These are phyloP conservation scores for Centroberyx gerrardi DNA, from an alignment of 2,797 vertebrate genomes.

Conservation along the genomic window DNA sequence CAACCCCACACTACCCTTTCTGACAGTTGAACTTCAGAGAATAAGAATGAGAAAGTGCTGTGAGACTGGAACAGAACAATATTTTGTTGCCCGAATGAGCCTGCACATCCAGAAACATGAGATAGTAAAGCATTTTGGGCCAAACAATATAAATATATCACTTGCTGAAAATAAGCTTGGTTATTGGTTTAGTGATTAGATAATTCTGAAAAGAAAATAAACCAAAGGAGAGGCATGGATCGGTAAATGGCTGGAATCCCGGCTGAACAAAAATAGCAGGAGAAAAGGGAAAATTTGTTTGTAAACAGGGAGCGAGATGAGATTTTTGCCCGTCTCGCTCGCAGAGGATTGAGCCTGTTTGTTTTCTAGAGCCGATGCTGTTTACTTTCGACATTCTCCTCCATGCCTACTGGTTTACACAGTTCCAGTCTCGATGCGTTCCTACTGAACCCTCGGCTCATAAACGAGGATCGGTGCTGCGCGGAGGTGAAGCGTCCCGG, in stretches of 20 bases:
- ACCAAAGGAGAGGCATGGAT: slow-evolving; percentile 7
- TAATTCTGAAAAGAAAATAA: slow-evolving; percentile 24
- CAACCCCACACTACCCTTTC: too few relatives aligned
- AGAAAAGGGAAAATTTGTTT: slow-evolving; percentile 36
- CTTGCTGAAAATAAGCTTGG: neutral
- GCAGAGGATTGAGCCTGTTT: slow-evolving; percentile 31
- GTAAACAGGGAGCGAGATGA: slow-evolving; percentile 49
- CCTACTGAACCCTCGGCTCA: slow-evolving; percentile 11
- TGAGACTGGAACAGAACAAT: neutral
- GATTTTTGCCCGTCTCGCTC: slow-evolving; percentile 25
- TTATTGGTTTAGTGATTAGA: slow-evolving; percentile 3
- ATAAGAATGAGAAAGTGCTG: neutral
- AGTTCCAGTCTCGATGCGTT: neutral
- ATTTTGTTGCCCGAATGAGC: neutral
- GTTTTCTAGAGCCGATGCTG: slow-evolving; percentile 47
- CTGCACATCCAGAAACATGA: neutral
- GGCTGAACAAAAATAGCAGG: slow-evolving; percentile 14
- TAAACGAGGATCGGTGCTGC: too few relatives aligned
- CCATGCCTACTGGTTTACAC: slow-evolving; percentile 46
- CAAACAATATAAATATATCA: slow-evolving; percentile 1
- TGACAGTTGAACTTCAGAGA: too few relatives aligned
- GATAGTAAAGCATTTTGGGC: neutral
- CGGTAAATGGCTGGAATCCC: slow-evolving; percentile 12
- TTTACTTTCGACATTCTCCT: slow-evolving; percentile 55
- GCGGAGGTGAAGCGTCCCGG: slow-evolving; percentile 9